Conservation (phyloP, 2,113 vertebrate species). For the Alosa alosa region DNA sequence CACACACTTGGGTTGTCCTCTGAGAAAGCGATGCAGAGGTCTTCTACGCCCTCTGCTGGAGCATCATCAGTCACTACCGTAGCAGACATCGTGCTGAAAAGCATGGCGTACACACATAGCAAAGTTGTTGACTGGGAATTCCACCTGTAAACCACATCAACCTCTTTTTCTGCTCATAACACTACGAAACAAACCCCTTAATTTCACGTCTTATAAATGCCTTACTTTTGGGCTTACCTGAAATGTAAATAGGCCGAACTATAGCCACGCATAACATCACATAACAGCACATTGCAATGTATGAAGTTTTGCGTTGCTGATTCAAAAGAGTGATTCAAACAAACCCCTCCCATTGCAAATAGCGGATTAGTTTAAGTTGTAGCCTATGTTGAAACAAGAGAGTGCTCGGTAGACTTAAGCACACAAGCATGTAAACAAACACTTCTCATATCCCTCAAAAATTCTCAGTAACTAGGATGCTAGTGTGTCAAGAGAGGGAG, state of each 20-base stretch:
- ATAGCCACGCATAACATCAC: no score
- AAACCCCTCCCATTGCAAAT: not conserved
- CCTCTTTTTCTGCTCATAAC: no score
- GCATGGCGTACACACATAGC: not conserved
- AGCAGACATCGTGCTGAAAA: conserved; percentile 22
- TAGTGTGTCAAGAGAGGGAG: not conserved
- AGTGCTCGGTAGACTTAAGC: not conserved
- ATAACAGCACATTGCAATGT: not conserved
- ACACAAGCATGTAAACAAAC: not conserved
- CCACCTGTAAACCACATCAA: not conserved
- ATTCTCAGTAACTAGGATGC: not conserved
- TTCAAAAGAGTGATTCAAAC: no score
- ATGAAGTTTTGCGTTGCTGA: not conserved
- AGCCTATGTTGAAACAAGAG: not conserved
- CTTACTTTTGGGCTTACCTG: no score
- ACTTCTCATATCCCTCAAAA: not conserved
- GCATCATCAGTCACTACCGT: not conserved
- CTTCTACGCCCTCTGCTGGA: not conserved
- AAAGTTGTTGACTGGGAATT: not conserved
- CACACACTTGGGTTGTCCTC: conserved; percentile 62
- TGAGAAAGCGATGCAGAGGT: conserved; percentile 72
- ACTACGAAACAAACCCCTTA: no score
- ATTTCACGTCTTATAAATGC: no score
- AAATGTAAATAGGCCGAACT: no score
- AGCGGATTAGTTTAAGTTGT: not conserved